Conservation (phyloP, 1,140 invertebrate species). For the Scylla paramamosain region DNA sequence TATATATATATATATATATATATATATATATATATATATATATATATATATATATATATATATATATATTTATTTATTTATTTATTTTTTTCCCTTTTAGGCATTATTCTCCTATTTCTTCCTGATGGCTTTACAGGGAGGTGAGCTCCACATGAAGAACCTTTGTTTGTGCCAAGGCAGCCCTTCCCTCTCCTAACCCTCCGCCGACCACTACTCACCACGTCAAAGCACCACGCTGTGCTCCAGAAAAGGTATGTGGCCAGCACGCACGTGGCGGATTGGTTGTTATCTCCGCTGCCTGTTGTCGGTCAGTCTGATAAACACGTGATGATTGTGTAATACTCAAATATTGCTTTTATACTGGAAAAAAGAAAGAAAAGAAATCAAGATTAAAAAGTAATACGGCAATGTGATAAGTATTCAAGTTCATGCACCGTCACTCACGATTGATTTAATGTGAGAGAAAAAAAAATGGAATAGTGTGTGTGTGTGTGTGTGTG, state of each 20-base stretch:
- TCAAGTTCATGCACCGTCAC: too few species aligned
- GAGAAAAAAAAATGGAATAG: background rate
- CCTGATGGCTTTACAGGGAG: background rate
- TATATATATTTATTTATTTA: background rate
- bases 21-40: too few species aligned
- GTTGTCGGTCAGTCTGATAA: too few species aligned
- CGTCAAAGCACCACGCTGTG: background rate
- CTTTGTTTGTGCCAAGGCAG: background rate
- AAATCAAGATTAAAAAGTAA: too few species aligned
- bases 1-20: too few species aligned
- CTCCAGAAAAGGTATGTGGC: background rate
- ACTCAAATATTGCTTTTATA: too few species aligned
- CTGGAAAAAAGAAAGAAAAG: too few species aligned
- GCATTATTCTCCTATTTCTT: background rate
- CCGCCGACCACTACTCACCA: background rate
- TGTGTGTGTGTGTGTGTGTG: conserved; percentile 1
- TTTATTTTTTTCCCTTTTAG: background rate
- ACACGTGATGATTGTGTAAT: too few species aligned
- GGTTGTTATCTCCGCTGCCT: background rate
- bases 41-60: too few species aligned
- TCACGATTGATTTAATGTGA: background rate
- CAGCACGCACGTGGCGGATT: background rate
- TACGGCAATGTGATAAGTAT: too few species aligned
- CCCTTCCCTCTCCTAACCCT: background rate
- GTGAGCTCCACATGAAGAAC: background rate